These are phyloP conservation scores for Ips nitidus DNA, from an alignment of 1,140 invertebrate genomes.

Conservation along the genomic window DNA sequence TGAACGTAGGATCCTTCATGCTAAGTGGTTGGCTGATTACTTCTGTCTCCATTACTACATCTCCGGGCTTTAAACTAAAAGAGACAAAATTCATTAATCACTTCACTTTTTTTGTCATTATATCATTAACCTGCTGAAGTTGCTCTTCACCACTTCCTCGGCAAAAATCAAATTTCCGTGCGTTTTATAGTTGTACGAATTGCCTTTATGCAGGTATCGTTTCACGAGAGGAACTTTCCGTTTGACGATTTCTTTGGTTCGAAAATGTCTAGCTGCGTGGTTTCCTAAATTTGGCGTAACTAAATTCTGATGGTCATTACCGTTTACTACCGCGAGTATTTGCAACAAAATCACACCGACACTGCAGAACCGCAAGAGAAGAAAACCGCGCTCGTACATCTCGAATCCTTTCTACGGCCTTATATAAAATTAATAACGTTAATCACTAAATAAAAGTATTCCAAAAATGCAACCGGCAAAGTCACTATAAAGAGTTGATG, in stretches of 20 bases:
- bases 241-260: slow-evolving; percentile 9
- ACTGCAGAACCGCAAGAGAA: neutral
- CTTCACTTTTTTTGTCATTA: neutral
- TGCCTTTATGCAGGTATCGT: slow-evolving; percentile 6
- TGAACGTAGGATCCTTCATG: slow-evolving; percentile 17
- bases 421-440: neutral
- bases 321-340: neutral
- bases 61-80: slow-evolving; percentile 27
- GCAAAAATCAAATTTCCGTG: slow-evolving; percentile 22
- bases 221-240: neutral
- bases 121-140: slow-evolving; percentile 16
- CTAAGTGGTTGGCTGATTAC: slow-evolving; percentile 14
- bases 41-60: slow-evolving; percentile 24
- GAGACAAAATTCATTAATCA: neutral
- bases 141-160: slow-evolving; percentile 7
- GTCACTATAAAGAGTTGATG: slow-evolving; percentile 3
- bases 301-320: neutral
- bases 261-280: neutral
- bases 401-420: neutral
- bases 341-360: neutral
- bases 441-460: slow-evolving; percentile 8
- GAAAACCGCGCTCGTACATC: neutral
- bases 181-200: slow-evolving; percentile 10
- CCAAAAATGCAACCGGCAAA: slow-evolving; percentile 3
- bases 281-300: neutral